Percentiles rank a stretch among this genome's conserved stretches.
These are phyloP conservation scores for Eutrigla gurnardus DNA, from an alignment of 2,797 vertebrate species.

Conservation along the genomic window DNA sequence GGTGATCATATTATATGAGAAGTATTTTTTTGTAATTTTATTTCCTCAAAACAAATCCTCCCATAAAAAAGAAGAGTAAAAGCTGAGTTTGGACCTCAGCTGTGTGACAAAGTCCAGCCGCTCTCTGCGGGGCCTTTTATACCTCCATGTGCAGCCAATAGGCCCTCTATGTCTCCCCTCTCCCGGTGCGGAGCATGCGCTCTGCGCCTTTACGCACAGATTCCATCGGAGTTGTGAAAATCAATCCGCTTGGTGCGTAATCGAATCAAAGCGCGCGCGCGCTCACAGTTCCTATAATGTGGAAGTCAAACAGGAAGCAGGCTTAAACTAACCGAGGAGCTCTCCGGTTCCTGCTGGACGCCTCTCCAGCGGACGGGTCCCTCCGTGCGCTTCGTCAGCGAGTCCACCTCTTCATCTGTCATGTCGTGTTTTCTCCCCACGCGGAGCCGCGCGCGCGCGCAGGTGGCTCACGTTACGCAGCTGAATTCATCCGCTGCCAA, in stretches of 20 bases:
- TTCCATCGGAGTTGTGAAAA: conserved; percentile 22
- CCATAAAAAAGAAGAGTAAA: conserved; percentile 4
- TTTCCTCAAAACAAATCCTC: not conserved
- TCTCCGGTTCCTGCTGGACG: conserved; percentile 62
- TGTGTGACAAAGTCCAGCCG: not conserved
- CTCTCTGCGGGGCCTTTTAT: conserved; percentile 10
- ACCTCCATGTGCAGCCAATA: conserved; percentile 20
- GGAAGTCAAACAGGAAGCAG: conserved; percentile 76
- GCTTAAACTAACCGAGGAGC: conserved; percentile 66
- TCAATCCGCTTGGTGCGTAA: conserved; percentile 53
- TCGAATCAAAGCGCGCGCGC: conserved; percentile 55
- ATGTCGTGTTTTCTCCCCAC: conserved; percentile 68
- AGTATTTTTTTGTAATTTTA: not conserved
- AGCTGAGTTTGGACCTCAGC: not conserved
- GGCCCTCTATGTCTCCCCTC: not conserved
- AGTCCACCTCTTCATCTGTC: conserved; percentile 72
- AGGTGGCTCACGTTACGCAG: conserved; percentile 77
- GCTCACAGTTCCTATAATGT: conserved; percentile 56
- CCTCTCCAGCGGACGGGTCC: conserved; percentile 50
- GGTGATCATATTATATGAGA: not conserved
- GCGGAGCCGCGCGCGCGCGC: conserved; percentile 54
- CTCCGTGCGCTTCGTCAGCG: conserved; percentile 66
- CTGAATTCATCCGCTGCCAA: conserved; percentile 54
- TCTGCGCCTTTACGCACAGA: conserved; percentile 41
- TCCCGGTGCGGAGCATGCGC: not conserved